A percentile compares a stretch with the other conserved stretches of the same genome.
Evolutionary conservation across 2,797 vertebrate species (phyloP).

Genomic region (Myripristis murdjan): DNA sequence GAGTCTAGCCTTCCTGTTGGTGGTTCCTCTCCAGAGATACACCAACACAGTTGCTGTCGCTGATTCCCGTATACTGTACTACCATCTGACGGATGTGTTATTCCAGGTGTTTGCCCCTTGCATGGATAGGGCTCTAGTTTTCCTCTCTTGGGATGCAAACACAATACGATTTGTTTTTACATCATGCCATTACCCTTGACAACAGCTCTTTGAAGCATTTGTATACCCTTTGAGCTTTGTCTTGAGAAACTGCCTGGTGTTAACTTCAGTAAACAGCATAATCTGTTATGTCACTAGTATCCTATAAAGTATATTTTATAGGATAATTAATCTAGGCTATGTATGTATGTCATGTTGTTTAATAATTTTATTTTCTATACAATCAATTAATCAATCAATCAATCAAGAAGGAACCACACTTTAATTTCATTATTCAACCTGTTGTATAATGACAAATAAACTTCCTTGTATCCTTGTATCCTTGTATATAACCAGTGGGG

Average conservation of each 20-base stretch:
- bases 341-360: no score
- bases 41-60: conserved; percentile 10
- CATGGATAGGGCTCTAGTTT: not conserved
- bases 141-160: conserved; percentile 13
- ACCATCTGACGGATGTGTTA: conserved; percentile 58
- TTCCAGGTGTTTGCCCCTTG: conserved; percentile 73
- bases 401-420: no score
- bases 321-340: no score
- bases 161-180: conserved; percentile 62
- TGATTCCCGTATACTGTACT: conserved; percentile 15
- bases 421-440: no score
- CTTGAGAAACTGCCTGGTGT: conserved; percentile 56
- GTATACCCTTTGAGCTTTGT: conserved; percentile 53
- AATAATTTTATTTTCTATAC: no score
- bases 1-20: not conserved
- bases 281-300: conserved; percentile 27
- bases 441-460: no score
- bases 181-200: conserved; percentile 40
- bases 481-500: conserved; percentile 1
- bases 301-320: conserved; percentile 13
- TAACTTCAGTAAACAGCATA: conserved; percentile 29
- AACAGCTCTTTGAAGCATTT: conserved; percentile 64
- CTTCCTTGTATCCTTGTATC: no score
- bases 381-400: no score
- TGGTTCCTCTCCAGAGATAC: conserved; percentile 11